Evolutionary conservation across 2,888 invertebrate genomes (phyloP).

Genomic region (Drosophila seclusa): DNA sequence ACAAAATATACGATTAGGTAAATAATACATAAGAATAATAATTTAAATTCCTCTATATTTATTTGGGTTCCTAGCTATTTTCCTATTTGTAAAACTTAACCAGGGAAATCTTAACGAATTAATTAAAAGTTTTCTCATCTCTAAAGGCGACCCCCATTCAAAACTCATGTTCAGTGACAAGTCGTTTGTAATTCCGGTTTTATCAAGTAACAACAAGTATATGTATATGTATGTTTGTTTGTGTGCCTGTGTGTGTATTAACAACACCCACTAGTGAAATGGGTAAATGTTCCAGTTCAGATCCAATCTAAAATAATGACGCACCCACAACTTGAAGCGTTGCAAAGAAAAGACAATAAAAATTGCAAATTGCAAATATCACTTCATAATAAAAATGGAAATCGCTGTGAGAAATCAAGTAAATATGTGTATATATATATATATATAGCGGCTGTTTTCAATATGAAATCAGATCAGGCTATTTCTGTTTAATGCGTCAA

Average conservation of each 20-base stretch:
- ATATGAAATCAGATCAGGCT: conserved; percentile 1
- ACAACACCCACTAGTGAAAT: conserved; percentile 49
- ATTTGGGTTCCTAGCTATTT: not conserved
- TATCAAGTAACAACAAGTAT: conserved; percentile 18
- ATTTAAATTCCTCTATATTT: not conserved
- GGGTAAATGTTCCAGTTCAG: conserved; percentile 38
- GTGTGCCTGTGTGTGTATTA: not conserved
- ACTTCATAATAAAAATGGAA: not conserved
- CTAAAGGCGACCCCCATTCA: not conserved
- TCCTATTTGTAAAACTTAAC: not conserved
- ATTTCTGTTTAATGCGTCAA: conserved; percentile 12
- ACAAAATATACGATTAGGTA: not conserved
- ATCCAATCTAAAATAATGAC: conserved; percentile 54
- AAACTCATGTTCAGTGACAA: conserved; percentile 18
- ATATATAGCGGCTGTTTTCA: not conserved
- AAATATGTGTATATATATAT: not conserved
- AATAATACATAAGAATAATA: not conserved
- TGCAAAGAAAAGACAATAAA: conserved; percentile 26
- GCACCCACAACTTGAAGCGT: conserved; percentile 45
- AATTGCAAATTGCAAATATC: conserved; percentile 46
- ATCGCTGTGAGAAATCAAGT: not conserved
- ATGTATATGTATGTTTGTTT: not conserved
- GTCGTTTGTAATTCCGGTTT: conserved; percentile 52
- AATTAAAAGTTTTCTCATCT: not conserved
- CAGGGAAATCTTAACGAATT: not conserved